Evolutionary conservation across 2,797 vertebrate species (phyloP).

Genomic region (Molossus molossus): DNA sequence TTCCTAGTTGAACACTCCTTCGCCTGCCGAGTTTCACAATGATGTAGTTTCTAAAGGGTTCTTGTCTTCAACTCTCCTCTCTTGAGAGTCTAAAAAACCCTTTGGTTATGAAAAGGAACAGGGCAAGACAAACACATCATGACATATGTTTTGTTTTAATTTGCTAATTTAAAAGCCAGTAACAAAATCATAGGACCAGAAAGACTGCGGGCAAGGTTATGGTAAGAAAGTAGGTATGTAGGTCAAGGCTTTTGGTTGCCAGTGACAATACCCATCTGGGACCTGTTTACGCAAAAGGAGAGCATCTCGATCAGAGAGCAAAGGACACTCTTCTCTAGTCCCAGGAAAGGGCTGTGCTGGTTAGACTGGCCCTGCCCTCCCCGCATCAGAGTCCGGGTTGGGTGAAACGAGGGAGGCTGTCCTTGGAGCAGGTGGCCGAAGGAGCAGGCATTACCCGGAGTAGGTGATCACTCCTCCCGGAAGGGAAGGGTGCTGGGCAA

Average conservation of each 20-base stretch:
- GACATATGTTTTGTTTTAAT: neutral
- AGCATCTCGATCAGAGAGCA: neutral
- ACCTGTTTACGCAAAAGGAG: constrained; percentile 33
- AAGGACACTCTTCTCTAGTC: neutral
- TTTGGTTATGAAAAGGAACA: neutral
- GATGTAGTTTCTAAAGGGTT: neutral
- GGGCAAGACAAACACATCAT: neutral
- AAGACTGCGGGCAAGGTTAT: neutral
- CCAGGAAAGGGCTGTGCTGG: neutral
- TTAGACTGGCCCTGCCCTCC: neutral
- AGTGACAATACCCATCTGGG: neutral
- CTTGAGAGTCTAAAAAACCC: neutral
- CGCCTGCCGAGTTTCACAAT: neutral
- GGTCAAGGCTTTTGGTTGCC: neutral
- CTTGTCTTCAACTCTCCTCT: neutral
- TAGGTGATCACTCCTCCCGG: neutral
- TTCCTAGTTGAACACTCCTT: neutral
- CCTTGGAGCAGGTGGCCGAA: neutral
- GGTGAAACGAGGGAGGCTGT: neutral
- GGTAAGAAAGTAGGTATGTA: neutral
- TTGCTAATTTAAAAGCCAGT: constrained; percentile 11
- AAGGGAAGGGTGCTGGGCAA: neutral
- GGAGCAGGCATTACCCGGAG: neutral
- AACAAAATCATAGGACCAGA: constrained; percentile 13
- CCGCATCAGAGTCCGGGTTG: neutral